Conservation (phyloP, 2,888 invertebrate genomes). For the Lithophane ornitopus region DNA sequence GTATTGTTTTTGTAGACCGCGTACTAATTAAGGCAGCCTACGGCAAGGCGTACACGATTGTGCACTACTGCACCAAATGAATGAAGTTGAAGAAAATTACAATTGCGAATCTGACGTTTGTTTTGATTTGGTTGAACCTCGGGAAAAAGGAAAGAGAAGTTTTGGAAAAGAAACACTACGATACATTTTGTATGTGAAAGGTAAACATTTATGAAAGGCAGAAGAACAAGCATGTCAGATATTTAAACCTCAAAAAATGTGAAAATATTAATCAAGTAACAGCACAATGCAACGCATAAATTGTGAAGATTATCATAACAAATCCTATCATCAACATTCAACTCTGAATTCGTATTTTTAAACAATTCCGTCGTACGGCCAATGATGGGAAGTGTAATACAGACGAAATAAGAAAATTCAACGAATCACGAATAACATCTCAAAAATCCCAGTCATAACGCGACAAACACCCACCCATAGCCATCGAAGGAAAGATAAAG, state of each 20-base stretch:
- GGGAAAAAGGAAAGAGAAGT: conserved; percentile 17
- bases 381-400: conserved; percentile 24
- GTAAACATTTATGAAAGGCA: neutral
- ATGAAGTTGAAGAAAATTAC: conserved; percentile 57
- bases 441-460: conserved; percentile 47
- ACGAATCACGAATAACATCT: conserved; percentile 38
- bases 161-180: conserved; percentile 17
- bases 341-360: neutral
- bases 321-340: neutral
- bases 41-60: conserved; percentile 49
- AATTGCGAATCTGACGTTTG: conserved; percentile 51
- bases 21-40: conserved; percentile 60
- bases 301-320: neutral
- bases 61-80: conserved; percentile 41
- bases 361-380: neutral
- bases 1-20: conserved; percentile 57
- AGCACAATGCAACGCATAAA: neutral
- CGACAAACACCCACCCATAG: conserved; percentile 34
- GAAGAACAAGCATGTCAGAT: neutral
- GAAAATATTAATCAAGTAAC: neutral
- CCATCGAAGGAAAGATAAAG: conserved; percentile 52
- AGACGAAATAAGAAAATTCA: conserved; percentile 34
- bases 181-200: conserved; percentile 16
- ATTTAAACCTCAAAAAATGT: neutral
- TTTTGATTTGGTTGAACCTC: conserved; percentile 48